These are phyloP conservation scores for Seriola quinqueradiata DNA, from an alignment of 2,113 vertebrate species.

Conservation along the genomic window DNA sequence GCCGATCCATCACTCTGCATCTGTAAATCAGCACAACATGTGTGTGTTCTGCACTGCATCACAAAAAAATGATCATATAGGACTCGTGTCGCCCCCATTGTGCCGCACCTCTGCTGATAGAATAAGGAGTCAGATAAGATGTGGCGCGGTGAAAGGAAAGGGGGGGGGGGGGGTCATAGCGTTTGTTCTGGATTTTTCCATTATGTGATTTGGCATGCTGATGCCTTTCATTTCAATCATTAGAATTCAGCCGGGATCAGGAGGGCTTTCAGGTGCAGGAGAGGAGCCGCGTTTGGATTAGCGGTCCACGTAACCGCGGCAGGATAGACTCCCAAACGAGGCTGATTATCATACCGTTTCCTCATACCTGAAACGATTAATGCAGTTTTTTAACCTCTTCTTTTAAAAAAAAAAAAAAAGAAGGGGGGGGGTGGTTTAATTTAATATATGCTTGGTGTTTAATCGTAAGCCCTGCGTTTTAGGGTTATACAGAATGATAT, in stretches of 20 bases:
- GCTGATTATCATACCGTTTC: slow-evolving; percentile 80
- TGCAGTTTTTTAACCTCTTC: slow-evolving; percentile 66
- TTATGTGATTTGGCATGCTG: slow-evolving; percentile 72
- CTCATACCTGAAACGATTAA: slow-evolving; percentile 81
- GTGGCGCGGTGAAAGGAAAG: slow-evolving; percentile 39
- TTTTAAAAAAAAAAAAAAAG: slow-evolving; percentile 22
- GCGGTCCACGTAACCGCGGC: slow-evolving; percentile 50
- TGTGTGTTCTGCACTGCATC: not conserved
- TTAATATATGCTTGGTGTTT: slow-evolving; percentile 83
- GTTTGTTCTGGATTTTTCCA: slow-evolving; percentile 71
- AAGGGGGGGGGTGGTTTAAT: slow-evolving; percentile 74
- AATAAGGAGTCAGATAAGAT: slow-evolving; percentile 67
- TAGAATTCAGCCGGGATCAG: slow-evolving; percentile 80
- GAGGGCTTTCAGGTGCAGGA: slow-evolving; percentile 75
- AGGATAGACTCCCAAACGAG: slow-evolving; percentile 72
- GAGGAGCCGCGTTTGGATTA: slow-evolving; percentile 80
- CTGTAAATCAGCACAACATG: slow-evolving; percentile 25
- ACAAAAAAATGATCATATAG: not conserved
- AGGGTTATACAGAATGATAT: slow-evolving; percentile 58
- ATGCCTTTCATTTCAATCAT: slow-evolving; percentile 80
- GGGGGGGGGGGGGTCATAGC: slow-evolving; percentile 38
- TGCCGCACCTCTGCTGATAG: slow-evolving; percentile 56
- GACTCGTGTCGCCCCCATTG: slow-evolving; percentile 42
- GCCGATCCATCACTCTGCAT: not conserved
- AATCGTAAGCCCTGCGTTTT: slow-evolving; percentile 78